These are phyloP conservation scores for Tachysurus fulvidraco DNA, from an alignment of 2,113 vertebrate species.

Conservation along the genomic window DNA sequence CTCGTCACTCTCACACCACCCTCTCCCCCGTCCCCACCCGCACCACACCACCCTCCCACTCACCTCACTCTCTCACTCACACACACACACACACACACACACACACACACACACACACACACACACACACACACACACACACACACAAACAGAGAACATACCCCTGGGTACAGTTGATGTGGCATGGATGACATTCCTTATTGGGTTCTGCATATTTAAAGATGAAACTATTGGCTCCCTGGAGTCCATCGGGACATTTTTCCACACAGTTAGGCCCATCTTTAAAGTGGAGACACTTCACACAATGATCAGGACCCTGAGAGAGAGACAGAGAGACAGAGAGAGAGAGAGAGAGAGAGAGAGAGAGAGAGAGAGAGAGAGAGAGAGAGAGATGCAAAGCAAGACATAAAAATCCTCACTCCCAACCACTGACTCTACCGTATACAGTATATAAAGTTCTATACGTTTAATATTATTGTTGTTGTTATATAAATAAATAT, in stretches of 20 bases:
- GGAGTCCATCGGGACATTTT: slow-evolving; percentile 94
- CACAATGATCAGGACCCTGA: slow-evolving; percentile 94
- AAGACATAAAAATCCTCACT: neutral
- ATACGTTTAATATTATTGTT: neutral
- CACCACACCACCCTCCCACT: too few relatives aligned
- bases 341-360: slow-evolving; percentile 13
- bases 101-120: too few relatives aligned
- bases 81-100: too few relatives aligned
- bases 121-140: slow-evolving; percentile 30
- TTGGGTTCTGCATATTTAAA: slow-evolving; percentile 96
- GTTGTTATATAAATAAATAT: neutral
- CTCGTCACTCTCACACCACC: too few relatives aligned
- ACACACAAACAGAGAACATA: slow-evolving; percentile 61
- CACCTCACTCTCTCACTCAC: too few relatives aligned
- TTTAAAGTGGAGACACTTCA: slow-evolving; percentile 94
- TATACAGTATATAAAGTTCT: neutral
- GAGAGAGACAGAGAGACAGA: slow-evolving; percentile 23
- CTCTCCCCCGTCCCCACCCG: too few relatives aligned
- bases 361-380: slow-evolving; percentile 18
- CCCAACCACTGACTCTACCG: neutral
- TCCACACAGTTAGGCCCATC: slow-evolving; percentile 98
- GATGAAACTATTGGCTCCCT: slow-evolving; percentile 95
- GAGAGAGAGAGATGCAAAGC: neutral
- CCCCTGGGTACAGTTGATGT: slow-evolving; percentile 96
- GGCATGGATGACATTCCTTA: slow-evolving; percentile 91